Evolutionary conservation across 2,797 vertebrate genomes (phyloP).

Genomic region (Ptychobarbus kaznakovi): DNA sequence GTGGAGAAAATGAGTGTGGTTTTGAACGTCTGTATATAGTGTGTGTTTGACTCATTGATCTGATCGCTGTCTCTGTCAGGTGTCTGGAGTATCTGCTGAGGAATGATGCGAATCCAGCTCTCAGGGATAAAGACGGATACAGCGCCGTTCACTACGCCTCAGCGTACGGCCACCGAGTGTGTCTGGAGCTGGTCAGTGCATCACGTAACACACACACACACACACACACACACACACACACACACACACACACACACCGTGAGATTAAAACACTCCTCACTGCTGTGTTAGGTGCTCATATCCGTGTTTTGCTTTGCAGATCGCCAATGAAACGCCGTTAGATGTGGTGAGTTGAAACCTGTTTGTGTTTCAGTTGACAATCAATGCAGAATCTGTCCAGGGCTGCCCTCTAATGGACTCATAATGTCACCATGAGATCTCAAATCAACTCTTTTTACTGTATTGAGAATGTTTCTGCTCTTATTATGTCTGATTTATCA

Average conservation of each 20-base stretch:
- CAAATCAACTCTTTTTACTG: background rate
- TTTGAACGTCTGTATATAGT: background rate
- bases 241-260: background rate
- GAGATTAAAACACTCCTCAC: background rate
- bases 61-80: conserved; percentile 71
- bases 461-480: background rate
- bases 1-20: background rate
- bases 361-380: background rate
- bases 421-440: background rate
- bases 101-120: conserved; percentile 97
- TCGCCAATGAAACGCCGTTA: conserved; percentile 96
- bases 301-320: conserved; percentile 78
- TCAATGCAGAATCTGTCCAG: background rate
- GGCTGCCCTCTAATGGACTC: conserved; percentile 41
- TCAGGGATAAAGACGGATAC: conserved; percentile 97
- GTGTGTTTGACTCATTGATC: background rate
- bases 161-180: conserved; percentile 94
- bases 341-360: conserved; percentile 90
- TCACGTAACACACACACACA: background rate
- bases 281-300: conserved; percentile 30
- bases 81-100: conserved; percentile 98
- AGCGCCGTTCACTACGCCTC: conserved; percentile 98
- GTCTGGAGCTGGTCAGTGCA: conserved; percentile 92
- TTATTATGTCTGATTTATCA: background rate
- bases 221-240: no score